Evolutionary conservation across 2,797 vertebrate species (phyloP).

Genomic region (Eulemur coronatus): DNA sequence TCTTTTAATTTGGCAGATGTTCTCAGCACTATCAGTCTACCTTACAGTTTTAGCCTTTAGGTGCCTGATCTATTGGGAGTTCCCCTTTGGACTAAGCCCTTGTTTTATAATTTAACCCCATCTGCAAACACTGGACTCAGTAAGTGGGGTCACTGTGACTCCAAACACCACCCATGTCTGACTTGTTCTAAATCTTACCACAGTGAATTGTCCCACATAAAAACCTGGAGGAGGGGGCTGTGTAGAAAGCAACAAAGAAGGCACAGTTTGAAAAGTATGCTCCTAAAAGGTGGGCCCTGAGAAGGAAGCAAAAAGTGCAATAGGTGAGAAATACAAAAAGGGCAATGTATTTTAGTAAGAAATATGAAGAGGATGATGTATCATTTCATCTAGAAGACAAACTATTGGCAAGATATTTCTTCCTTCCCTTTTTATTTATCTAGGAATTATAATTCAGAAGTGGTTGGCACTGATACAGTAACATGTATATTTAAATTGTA

Average conservation of each 20-base stretch:
- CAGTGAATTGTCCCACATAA: not conserved
- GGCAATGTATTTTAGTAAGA: not conserved
- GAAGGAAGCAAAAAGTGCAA: not conserved
- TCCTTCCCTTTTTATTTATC: not conserved
- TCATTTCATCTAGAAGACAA: not conserved
- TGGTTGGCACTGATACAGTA: not conserved
- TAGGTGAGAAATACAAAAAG: not conserved
- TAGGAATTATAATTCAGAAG: not conserved
- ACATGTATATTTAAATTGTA: not conserved
- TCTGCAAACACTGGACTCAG: not conserved
- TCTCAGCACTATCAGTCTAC: not conserved
- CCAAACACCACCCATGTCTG: not conserved
- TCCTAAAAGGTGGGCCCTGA: not conserved
- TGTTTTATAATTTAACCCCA: not conserved
- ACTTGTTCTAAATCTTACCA: not conserved
- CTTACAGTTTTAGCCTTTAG: not conserved
- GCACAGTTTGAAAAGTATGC: not conserved
- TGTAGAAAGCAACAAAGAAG: not conserved
- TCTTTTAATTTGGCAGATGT: not conserved
- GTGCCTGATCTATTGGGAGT: not conserved
- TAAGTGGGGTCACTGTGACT: not conserved
- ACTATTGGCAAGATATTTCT: not conserved
- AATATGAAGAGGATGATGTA: not conserved
- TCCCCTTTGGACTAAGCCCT: not conserved
- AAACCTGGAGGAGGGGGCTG: not conserved